A percentile compares a stretch with the other conserved stretches of the same genome.
These are phyloP conservation scores for crab-eating macaque (Macaca fascicularis) DNA, from an alignment of 2,113 vertebrate genomes.

Conservation along the genomic window T2T-MFA8v1.1 NC_088379.1:181208001-181208500, in stretches of 20 bases:
- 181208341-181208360: constrained; percentile 73
- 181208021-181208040: constrained; percentile 69
- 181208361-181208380: constrained; percentile 67
- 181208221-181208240: constrained; percentile 19
- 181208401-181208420: constrained; percentile 67
- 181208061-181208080: constrained; percentile 53
- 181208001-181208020: constrained; percentile 72
- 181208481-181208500: constrained; percentile 57
- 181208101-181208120: constrained; percentile 61
- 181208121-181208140: neutral
- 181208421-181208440: constrained; percentile 59
- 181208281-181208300: neutral
- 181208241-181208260: constrained; percentile 1
- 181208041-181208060: constrained; percentile 32
- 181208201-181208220: constrained; percentile 24
- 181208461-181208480: constrained; percentile 57
- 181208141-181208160: neutral
- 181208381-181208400: constrained; percentile 73
- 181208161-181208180: neutral
- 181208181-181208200: neutral
- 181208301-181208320: neutral
- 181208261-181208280: constrained; percentile 29
- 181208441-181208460: constrained; percentile 44
- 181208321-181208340: constrained; percentile 49
- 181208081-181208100: neutral